Percentiles rank a stretch among this genome's conserved stretches.
These are phyloP conservation scores for Promerops cafer DNA, from an alignment of 2,113 vertebrate genomes.

Conservation along the genomic window DNA sequence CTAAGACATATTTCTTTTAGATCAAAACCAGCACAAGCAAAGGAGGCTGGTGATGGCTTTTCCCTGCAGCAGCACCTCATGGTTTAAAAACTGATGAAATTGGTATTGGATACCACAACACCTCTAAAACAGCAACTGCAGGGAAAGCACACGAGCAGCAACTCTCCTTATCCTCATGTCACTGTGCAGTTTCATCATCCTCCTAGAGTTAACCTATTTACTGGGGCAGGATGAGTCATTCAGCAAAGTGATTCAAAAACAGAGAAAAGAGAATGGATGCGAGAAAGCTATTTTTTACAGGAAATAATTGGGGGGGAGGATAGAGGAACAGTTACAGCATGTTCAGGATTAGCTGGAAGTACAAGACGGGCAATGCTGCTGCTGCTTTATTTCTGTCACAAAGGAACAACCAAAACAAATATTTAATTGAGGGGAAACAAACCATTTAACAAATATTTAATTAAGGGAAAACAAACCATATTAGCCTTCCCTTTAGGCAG, in stretches of 20 bases:
- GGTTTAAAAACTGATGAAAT: neutral
- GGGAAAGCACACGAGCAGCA: neutral
- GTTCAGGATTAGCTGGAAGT: slow-evolving; percentile 22
- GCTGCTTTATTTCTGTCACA: slow-evolving; percentile 5
- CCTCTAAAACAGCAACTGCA: slow-evolving; percentile 3
- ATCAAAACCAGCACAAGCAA: neutral
- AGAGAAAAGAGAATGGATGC: neutral
- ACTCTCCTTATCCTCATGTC: neutral
- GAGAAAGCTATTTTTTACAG: slow-evolving; percentile 1
- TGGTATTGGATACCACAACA: neutral
- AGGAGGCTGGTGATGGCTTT: neutral
- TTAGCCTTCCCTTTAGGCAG: neutral
- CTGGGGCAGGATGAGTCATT: neutral
- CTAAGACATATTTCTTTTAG: neutral
- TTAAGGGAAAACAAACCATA: slow-evolving; percentile 12
- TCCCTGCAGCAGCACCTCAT: neutral
- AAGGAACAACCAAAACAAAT: slow-evolving; percentile 34
- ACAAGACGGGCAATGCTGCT: neutral
- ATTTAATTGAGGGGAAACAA: slow-evolving; percentile 46
- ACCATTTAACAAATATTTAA: slow-evolving; percentile 50
- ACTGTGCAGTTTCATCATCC: neutral
- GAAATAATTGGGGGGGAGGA: neutral
- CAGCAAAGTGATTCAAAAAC: neutral
- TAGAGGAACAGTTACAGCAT: neutral
- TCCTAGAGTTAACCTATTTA: slow-evolving; percentile 16